phyloP scores from a whole-genome alignment of 1,140 invertebrate genomes.

The Branchinecta lynchi region DNA sequence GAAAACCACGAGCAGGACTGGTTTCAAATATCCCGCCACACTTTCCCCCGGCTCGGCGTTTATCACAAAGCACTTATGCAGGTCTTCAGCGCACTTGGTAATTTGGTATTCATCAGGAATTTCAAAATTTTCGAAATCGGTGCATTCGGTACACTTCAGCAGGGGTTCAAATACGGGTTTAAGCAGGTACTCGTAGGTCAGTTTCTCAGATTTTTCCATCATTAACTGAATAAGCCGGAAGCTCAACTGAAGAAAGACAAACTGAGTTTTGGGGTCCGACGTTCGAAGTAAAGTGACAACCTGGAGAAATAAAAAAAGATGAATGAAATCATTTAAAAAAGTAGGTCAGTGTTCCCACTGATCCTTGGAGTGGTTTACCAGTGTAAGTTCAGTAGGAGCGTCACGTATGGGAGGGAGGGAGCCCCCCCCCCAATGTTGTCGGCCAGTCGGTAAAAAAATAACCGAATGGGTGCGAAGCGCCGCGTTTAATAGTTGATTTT shows the following conservation, averaged over 20 bases:
- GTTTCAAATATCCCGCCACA: not conserved
- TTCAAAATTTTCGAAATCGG: not conserved
- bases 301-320: not conserved
- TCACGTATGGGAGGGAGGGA: too few species aligned
- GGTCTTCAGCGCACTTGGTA: not conserved
- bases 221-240: not conserved
- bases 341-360: too few species aligned
- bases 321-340: too few species aligned
- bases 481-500: too few species aligned
- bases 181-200: not conserved
- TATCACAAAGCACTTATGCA: not conserved
- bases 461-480: too few species aligned
- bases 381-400: too few species aligned
- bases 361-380: too few species aligned
- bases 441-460: too few species aligned
- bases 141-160: not conserved
- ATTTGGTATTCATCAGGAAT: not conserved
- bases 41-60: not conserved
- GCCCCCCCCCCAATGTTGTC: too few species aligned
- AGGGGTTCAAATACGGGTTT: not conserved
- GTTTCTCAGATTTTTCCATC: not conserved
- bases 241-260: not conserved
- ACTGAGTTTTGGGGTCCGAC: not conserved
- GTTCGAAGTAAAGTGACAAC: not conserved
- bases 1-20: not conserved